These are phyloP conservation scores for Ceriagrion tenellum DNA, from an alignment of 2,888 invertebrate species.

Conservation along the genomic window DNA sequence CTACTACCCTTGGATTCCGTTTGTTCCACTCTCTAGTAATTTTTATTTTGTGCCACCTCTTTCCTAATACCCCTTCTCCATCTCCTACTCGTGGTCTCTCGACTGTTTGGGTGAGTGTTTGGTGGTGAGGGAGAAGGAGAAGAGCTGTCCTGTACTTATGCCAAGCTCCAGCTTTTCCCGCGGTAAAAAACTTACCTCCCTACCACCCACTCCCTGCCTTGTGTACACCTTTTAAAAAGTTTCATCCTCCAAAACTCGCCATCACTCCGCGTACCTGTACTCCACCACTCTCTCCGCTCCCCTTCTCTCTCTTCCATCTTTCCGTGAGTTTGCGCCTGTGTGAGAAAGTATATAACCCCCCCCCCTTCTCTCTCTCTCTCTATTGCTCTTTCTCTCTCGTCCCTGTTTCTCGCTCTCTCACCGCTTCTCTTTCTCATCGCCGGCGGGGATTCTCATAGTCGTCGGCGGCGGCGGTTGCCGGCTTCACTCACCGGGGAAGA, in stretches of 20 bases:
- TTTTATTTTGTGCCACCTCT: not conserved
- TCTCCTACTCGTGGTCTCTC: not conserved
- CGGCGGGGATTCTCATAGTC: not conserved
- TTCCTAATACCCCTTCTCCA: too few relatives aligned
- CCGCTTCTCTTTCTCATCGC: not conserved
- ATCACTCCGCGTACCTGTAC: not conserved
- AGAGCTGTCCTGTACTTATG: not conserved
- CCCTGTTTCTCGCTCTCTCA: not conserved
- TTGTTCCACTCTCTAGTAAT: not conserved
- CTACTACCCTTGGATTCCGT: not conserved
- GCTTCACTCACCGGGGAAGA: not conserved
- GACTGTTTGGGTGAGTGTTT: not conserved
- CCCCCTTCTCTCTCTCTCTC: not conserved
- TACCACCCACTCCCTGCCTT: not conserved
- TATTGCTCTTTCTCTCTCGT: not conserved
- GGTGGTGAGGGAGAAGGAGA: not conserved
- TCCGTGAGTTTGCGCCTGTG: not conserved
- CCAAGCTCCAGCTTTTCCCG: not conserved
- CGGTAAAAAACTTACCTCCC: not conserved
- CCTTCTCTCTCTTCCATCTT: not conserved
- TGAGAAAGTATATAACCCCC: not conserved
- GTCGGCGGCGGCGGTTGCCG: not conserved
- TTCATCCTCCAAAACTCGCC: slow-evolving; percentile 36
- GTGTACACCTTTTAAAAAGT: slow-evolving; percentile 11
- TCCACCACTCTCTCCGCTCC: not conserved